These are phyloP conservation scores for Holacanthus passer DNA, from an alignment of 2,113 vertebrate genomes.

Conservation along the genomic window DNA sequence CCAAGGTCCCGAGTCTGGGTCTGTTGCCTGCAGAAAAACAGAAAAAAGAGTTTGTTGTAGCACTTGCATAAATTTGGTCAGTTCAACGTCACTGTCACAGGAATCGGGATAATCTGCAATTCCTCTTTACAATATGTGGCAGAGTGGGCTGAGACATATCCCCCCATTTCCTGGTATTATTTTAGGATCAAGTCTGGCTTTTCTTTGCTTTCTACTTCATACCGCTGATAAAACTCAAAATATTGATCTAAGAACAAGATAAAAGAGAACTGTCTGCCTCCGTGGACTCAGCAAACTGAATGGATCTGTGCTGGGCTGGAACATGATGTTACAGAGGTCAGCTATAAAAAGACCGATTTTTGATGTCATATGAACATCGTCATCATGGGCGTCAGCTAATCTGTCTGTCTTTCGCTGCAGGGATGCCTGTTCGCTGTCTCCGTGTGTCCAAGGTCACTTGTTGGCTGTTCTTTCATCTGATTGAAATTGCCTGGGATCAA, in stretches of 20 bases:
- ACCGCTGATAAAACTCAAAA: not conserved
- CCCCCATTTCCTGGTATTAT: not conserved
- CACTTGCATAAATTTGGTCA: not conserved
- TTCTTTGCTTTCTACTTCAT: not conserved
- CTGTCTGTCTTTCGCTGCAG: slow-evolving; percentile 63
- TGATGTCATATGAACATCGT: slow-evolving; percentile 63
- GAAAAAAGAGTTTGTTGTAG: slow-evolving; percentile 2
- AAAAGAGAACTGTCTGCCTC: not conserved
- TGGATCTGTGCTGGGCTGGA: slow-evolving; percentile 32
- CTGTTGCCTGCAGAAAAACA: slow-evolving; percentile 87
- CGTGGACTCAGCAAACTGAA: slow-evolving; percentile 20
- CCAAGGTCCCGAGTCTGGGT: slow-evolving; percentile 96
- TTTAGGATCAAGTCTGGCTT: not conserved
- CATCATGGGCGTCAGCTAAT: slow-evolving; percentile 65
- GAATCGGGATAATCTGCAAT: not conserved
- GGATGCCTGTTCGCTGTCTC: slow-evolving; percentile 57
- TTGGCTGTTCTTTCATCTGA: slow-evolving; percentile 77
- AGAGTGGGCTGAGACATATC: not conserved
- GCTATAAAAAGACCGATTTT: slow-evolving; percentile 66
- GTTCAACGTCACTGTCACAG: not conserved
- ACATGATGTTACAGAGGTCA: slow-evolving; percentile 53
- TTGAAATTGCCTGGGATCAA: slow-evolving; percentile 79
- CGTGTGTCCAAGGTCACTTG: slow-evolving; percentile 77
- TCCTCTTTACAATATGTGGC: not conserved
- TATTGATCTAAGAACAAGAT: slow-evolving; percentile 7